phyloP scores from a whole-genome alignment of 2,888 invertebrate genomes.

The Deilephila elpenor region DNA sequence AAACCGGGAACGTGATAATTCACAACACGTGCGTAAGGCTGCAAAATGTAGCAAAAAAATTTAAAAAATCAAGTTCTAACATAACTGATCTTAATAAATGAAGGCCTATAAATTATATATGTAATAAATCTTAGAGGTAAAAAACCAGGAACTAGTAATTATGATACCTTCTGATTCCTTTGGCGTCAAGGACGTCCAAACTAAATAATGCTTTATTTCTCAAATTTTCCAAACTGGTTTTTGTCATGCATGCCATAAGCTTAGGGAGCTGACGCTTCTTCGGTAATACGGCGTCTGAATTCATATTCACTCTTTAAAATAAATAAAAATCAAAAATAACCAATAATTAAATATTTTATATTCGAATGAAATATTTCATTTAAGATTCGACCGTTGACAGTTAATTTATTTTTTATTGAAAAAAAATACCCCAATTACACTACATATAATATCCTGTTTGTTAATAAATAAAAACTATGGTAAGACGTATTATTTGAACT shows the following conservation, averaged over 20 bases:
- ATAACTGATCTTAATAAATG: no score
- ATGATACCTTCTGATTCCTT: conserved; percentile 71
- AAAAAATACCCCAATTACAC: neutral
- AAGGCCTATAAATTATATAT: no score
- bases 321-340: neutral
- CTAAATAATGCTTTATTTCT: conserved; percentile 66
- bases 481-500: no score
- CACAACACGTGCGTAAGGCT: no score
- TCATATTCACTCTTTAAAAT: conserved; percentile 22
- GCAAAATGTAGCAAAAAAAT: no score
- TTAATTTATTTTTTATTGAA: neutral
- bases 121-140: no score
- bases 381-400: neutral
- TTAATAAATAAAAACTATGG: neutral
- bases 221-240: conserved; percentile 69
- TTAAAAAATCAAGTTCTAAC: no score
- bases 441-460: neutral
- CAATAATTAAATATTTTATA: neutral
- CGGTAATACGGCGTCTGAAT: conserved; percentile 27
- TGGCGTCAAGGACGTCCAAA: conserved; percentile 67
- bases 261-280: conserved; percentile 67
- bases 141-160: neutral
- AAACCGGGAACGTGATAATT: no score
- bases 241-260: conserved; percentile 76
- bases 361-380: neutral